Evolutionary conservation across 2,113 vertebrate species (phyloP).

Genomic region (Morone saxatilis): DNA sequence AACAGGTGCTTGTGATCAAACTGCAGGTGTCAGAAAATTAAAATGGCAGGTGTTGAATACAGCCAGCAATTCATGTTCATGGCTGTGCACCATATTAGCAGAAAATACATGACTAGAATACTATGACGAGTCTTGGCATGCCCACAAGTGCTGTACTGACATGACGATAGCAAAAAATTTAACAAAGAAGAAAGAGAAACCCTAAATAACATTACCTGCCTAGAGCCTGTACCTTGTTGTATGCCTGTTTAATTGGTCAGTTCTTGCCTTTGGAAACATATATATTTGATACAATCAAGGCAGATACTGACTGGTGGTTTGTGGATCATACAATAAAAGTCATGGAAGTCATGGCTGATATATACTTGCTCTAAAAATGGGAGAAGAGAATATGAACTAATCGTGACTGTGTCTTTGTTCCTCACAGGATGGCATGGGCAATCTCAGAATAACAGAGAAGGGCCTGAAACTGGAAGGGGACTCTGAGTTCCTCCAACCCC

Average conservation of each 20-base stretch:
- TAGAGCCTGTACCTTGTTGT: not conserved
- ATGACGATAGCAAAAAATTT: not conserved
- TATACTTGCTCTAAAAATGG: not conserved
- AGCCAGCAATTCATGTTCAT: not conserved
- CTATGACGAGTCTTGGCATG: not conserved
- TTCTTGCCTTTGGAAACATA: not conserved
- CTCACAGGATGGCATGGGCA: constrained; percentile 97
- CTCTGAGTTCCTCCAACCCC: constrained; percentile 98
- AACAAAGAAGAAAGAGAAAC: not conserved
- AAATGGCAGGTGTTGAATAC: constrained; percentile 47
- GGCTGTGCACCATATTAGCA: constrained; percentile 8
- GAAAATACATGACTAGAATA: not conserved
- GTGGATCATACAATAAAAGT: too few relatives aligned
- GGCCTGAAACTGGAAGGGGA: constrained; percentile 97
- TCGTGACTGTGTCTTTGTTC: constrained; percentile 11
- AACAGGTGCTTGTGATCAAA: constrained; percentile 37
- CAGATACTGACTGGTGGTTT: too few relatives aligned
- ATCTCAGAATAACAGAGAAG: constrained; percentile 97
- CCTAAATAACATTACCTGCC: too few relatives aligned
- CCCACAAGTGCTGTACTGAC: not conserved
- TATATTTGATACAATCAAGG: not conserved
- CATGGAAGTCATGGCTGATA: not conserved
- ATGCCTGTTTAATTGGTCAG: not conserved
- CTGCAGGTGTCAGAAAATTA: constrained; percentile 40
- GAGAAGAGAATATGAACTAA: not conserved